Conservation (phyloP, 2,797 vertebrate species). For the Ara ararauna region DNA sequence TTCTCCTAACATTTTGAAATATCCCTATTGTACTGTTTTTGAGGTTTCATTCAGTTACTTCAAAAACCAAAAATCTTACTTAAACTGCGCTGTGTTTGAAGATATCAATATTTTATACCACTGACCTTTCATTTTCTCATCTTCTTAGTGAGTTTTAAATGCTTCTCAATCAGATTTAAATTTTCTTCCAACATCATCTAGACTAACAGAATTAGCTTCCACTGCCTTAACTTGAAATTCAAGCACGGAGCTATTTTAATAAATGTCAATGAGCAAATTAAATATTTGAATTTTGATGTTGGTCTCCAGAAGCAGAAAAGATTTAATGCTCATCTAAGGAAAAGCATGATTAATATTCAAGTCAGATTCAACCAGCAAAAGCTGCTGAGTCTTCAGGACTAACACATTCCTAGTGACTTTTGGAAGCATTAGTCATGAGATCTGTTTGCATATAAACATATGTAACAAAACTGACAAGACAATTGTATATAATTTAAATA, state of each 20-base stretch:
- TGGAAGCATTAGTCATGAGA: background rate
- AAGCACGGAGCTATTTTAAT: slow-evolving; percentile 57
- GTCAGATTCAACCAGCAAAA: slow-evolving; percentile 22
- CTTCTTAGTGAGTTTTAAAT: slow-evolving; percentile 21
- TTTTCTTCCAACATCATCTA: slow-evolving; percentile 10
- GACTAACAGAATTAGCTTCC: slow-evolving; percentile 30
- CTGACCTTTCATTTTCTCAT: slow-evolving; percentile 26
- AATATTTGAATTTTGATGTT: slow-evolving; percentile 68
- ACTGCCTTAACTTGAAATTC: slow-evolving; percentile 48
- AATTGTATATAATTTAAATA: background rate
- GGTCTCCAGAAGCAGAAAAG: slow-evolving; percentile 21
- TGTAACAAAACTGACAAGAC: slow-evolving; percentile 16
- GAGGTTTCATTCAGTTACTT: background rate
- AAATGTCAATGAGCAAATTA: slow-evolving; percentile 69
- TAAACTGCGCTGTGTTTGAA: background rate
- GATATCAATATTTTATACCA: background rate
- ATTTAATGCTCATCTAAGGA: slow-evolving; percentile 11
- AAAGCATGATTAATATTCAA: slow-evolving; percentile 44
- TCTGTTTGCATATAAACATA: slow-evolving; percentile 31
- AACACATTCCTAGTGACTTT: slow-evolving; percentile 3
- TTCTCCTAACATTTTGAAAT: background rate
- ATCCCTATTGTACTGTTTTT: background rate
- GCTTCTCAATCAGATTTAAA: slow-evolving; percentile 46
- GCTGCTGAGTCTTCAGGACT: background rate
- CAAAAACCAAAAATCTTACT: background rate